Conservation (phyloP, 2,888 invertebrate species). For the Ashinkailepas kermadecensis region DNA sequence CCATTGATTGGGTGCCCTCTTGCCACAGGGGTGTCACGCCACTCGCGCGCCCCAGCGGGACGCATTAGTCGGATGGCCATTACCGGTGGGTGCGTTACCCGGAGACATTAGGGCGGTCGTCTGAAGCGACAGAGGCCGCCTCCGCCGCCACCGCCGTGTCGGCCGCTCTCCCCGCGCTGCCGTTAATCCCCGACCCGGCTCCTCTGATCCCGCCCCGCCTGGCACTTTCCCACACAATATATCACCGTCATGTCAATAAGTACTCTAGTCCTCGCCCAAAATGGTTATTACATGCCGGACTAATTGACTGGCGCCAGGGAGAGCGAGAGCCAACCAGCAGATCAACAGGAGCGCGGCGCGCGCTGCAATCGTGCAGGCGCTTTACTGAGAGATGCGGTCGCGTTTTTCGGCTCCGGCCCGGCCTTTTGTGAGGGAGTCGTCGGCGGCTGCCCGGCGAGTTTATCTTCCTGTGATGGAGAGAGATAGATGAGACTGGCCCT, state of each 20-base stretch:
- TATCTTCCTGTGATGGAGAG: constrained; percentile 20
- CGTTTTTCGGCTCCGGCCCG: too few relatives aligned
- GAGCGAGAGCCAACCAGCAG: neutral
- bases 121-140: neutral
- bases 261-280: constrained; percentile 20
- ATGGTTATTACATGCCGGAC: neutral
- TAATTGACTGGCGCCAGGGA: neutral
- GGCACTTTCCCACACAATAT: constrained; percentile 17
- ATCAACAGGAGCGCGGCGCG: neutral
- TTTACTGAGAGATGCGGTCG: too few relatives aligned
- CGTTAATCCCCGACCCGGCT: neutral
- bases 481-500: constrained; percentile 1
- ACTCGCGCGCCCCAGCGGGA: neutral
- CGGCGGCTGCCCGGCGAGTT: neutral
- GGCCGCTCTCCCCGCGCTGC: neutral
- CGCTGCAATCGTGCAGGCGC: too few relatives aligned
- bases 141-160: neutral
- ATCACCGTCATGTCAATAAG: constrained; percentile 22
- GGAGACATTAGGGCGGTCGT: too few relatives aligned
- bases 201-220: neutral
- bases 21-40: neutral
- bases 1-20: too few relatives aligned
- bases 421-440: too few relatives aligned
- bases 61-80: neutral
- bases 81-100: too few relatives aligned